Percentiles rank a stretch among this genome's conserved stretches.
Evolutionary conservation across 2,113 vertebrate species (phyloP).

Genomic region (Aplodontia rufa): DNA sequence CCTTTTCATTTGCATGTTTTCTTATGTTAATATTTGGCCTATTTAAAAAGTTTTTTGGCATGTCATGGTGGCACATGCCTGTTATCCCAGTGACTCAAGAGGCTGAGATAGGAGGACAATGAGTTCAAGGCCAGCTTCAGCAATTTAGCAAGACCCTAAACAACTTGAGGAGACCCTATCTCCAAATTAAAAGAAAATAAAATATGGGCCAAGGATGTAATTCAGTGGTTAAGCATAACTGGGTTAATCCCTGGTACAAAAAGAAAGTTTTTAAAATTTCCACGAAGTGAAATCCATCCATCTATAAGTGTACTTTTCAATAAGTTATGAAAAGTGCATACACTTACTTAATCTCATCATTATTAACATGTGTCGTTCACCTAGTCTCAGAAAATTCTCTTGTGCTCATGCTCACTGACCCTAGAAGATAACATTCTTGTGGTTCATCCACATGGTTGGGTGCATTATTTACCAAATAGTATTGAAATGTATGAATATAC

Average conservation of each 20-base stretch:
- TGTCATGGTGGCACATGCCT: no score
- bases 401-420: neutral
- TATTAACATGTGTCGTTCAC: neutral
- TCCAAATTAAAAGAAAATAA: no score
- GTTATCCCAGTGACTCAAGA: no score
- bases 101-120: no score
- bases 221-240: no score
- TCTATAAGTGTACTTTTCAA: neutral
- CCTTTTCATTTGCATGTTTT: neutral
- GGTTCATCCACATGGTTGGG: neutral
- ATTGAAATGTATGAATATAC: neutral
- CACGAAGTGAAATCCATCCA: neutral
- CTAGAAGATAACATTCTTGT: neutral
- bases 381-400: neutral
- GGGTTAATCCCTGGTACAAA: no score
- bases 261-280: neutral
- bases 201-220: no score
- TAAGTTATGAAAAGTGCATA: neutral
- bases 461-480: neutral
- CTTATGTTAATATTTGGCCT: neutral
- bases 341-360: neutral
- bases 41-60: neutral
- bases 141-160: no score
- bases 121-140: no score
- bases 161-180: no score